Evolutionary conservation across 2,797 vertebrate species (phyloP), one percentile per base, ranked within the genome.

Genomic region (Enteromius treurensis): DNA sequence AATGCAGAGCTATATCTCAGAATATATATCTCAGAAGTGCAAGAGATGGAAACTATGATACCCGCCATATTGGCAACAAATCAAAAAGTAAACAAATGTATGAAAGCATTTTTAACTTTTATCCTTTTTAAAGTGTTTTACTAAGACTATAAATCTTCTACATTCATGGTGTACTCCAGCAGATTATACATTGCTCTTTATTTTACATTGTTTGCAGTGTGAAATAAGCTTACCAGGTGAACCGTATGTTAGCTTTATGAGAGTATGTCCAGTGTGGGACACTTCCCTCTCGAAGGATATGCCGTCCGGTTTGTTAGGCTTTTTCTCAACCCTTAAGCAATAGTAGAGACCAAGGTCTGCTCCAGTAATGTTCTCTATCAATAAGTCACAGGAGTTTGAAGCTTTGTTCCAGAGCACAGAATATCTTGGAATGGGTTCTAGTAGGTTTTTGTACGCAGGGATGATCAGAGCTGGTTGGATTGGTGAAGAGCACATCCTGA

Each of bases 281-380:
- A 67, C 34, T 0, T 85, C 67, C 6, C 17, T 49, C 37, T 58
- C 60, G 2, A 29, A 26, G 1, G 58, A 1, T 26, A 45, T 47
- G 3, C 26, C 11, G 0, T 45, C 10, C 0, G 7, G 13, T 15
- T 40, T 5, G 0, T 13, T 15, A 1, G 1, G 0, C 21, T 4
- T 60, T 40, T 32, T 77, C 21, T 40, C 34, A 5, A 74, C 49
- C 4, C 17, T 47, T 37, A 76, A 64, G 32, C 84, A 85, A 81
- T 74, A 82, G 60, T 82, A 85, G 6, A 82, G 21, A 40, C 84
- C 80, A 40, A 85, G 60, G 37, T 85, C 84, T 60, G 19, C 37
- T 21, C 74, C 76, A 7, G 84, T 85, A 21, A 85, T 42, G 49
- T 79, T 85, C 26, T 82, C 37, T 1, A 85, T 85, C 26, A 55